Percentiles rank a stretch among this genome's conserved stretches.
These are phyloP conservation scores for Platalea minor DNA, from an alignment of 2,797 vertebrate genomes.

Conservation along the genomic window DNA sequence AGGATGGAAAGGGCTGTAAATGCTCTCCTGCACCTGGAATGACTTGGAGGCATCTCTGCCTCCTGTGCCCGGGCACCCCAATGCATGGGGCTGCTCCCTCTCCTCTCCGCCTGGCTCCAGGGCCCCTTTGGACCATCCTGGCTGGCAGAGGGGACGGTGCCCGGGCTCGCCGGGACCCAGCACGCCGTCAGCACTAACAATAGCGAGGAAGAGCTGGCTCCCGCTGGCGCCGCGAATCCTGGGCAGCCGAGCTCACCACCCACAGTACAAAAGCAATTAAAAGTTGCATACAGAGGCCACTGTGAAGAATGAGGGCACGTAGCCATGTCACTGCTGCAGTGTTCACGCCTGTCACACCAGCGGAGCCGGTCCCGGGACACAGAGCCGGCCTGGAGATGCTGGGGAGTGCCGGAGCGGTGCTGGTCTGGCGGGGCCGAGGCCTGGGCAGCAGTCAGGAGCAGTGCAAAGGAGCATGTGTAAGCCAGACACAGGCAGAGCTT, in stretches of 20 bases:
- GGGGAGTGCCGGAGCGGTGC: not conserved
- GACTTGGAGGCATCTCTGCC: rapidly evolving
- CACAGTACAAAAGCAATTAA: constrained; percentile 60
- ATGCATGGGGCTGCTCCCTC: not conserved
- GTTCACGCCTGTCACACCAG: constrained; percentile 32
- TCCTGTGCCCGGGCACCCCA: too few relatives aligned
- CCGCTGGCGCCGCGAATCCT: not conserved
- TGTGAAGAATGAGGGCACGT: constrained; percentile 33
- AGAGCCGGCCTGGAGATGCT: not conserved
- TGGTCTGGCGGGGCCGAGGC: rapidly evolving
- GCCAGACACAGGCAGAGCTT: not conserved
- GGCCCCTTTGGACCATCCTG: not conserved
- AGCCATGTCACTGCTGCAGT: not conserved
- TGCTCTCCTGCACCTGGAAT: not conserved
- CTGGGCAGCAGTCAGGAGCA: rapidly evolving
- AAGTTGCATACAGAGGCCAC: constrained; percentile 44
- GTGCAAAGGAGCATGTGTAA: not conserved
- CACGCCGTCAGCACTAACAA: not conserved
- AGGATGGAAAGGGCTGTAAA: not conserved
- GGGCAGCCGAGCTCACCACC: constrained; percentile 29
- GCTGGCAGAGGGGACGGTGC: not conserved
- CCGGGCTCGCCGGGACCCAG: not conserved
- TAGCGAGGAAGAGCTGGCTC: not conserved
- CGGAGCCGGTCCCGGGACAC: not conserved
- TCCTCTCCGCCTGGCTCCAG: rapidly evolving